phyloP scores from a whole-genome alignment of 1,140 invertebrate species.

The Chelonus insularis region DNA sequence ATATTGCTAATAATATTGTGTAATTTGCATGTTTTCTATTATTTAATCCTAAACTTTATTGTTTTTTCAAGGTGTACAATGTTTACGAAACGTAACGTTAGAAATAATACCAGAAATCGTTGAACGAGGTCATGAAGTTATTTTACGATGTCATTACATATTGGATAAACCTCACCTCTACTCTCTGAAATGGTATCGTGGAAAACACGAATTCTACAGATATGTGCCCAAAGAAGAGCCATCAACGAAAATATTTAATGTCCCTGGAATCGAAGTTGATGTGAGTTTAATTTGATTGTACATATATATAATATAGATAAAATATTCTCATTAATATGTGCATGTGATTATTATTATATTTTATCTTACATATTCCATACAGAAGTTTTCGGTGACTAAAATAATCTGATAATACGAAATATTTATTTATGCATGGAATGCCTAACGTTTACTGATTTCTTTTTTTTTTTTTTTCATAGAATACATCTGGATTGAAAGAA shows the following conservation, averaged over 20 bases:
- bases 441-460: too few species aligned
- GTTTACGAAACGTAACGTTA: slow-evolving; percentile 59
- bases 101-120: slow-evolving; percentile 65
- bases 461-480: too few species aligned
- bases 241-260: slow-evolving; percentile 70
- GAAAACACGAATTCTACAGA: slow-evolving; percentile 71
- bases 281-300: slow-evolving; percentile 62
- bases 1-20: too few species aligned
- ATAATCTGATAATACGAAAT: too few species aligned
- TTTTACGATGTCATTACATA: slow-evolving; percentile 73
- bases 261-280: slow-evolving; percentile 72
- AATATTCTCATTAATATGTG: too few species aligned
- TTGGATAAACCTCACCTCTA: slow-evolving; percentile 71
- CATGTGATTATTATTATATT: too few species aligned
- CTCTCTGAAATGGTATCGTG: slow-evolving; percentile 83
- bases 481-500: too few species aligned
- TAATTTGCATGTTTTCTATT: too few species aligned
- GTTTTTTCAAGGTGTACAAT: slow-evolving; percentile 44
- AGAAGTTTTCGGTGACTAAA: too few species aligned
- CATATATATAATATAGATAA: background rate
- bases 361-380: too few species aligned
- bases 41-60: too few species aligned
- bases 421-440: too few species aligned
- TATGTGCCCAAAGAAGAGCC: slow-evolving; percentile 70
- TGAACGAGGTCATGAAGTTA: slow-evolving; percentile 67